Percentiles rank a stretch among this genome's conserved stretches.
Evolutionary conservation across 2,113 vertebrate species (phyloP).

Genomic region (Poicephalus gulielmi): DNA sequence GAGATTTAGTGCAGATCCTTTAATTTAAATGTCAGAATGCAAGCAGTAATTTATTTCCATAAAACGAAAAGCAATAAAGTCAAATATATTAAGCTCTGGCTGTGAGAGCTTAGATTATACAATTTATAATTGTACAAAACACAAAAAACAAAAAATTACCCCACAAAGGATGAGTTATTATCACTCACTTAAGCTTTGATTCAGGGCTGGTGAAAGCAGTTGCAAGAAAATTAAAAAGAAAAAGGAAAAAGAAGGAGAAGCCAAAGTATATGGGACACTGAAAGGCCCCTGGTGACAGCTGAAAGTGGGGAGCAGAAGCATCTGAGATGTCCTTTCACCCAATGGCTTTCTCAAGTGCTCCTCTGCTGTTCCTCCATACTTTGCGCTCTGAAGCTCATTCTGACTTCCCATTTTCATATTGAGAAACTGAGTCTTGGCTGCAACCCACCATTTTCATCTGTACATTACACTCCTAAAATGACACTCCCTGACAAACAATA

Average conservation of each 20-base stretch:
- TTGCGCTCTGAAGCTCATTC: not conserved
- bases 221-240: not conserved
- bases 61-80: conserved; percentile 76
- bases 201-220: conserved; percentile 25
- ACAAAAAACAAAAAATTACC: not conserved
- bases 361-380: not conserved
- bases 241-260: not conserved
- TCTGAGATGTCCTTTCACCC: not conserved
- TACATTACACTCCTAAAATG: not conserved
- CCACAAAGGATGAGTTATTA: conserved; percentile 65
- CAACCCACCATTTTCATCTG: too few species aligned
- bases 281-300: not conserved
- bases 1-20: conserved; percentile 71
- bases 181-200: conserved; percentile 13
- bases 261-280: not conserved
- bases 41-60: conserved; percentile 76
- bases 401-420: not conserved
- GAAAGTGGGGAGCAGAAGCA: not conserved
- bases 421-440: not conserved
- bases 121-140: conserved; percentile 68
- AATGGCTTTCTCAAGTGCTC: not conserved
- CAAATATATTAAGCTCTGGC: conserved; percentile 72
- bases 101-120: conserved; percentile 52
- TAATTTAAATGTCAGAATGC: conserved; percentile 74
- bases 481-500: not conserved